Evolutionary conservation across 2,888 invertebrate species (phyloP).

Genomic region (Druceiella hillmani): DNA sequence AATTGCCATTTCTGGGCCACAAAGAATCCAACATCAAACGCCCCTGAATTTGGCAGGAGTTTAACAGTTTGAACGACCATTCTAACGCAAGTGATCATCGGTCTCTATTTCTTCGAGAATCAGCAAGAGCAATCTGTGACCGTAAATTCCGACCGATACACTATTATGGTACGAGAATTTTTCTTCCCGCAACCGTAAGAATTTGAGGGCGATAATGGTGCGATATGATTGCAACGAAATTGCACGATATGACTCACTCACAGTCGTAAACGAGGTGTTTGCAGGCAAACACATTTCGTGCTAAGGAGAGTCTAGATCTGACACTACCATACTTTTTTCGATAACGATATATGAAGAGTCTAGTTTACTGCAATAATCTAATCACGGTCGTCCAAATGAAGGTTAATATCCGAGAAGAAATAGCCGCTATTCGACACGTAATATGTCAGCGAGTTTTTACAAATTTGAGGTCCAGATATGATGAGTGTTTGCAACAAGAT

Average conservation of each 20-base stretch:
- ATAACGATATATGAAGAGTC: background rate
- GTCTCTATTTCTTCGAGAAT: no score
- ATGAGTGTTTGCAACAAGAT: background rate
- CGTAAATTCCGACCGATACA: background rate
- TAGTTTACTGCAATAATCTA: conserved; percentile 1
- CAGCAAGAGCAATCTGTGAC: background rate
- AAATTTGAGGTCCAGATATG: background rate
- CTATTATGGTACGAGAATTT: background rate
- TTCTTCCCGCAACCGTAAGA: no score
- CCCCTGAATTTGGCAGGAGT: no score
- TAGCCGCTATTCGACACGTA: background rate
- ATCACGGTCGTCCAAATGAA: background rate
- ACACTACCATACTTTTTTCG: background rate
- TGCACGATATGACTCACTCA: no score
- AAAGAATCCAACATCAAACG: no score
- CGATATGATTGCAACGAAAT: no score
- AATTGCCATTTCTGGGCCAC: no score
- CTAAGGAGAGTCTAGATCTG: conserved; percentile 1
- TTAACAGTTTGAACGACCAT: no score
- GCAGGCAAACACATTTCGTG: background rate
- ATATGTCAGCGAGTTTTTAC: background rate
- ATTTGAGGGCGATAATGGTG: no score
- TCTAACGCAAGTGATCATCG: no score
- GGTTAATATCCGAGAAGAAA: background rate
- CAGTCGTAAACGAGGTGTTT: background rate